Evolutionary conservation across 2,888 invertebrate species (phyloP).

Genomic region (Epinotia nisella): DNA sequence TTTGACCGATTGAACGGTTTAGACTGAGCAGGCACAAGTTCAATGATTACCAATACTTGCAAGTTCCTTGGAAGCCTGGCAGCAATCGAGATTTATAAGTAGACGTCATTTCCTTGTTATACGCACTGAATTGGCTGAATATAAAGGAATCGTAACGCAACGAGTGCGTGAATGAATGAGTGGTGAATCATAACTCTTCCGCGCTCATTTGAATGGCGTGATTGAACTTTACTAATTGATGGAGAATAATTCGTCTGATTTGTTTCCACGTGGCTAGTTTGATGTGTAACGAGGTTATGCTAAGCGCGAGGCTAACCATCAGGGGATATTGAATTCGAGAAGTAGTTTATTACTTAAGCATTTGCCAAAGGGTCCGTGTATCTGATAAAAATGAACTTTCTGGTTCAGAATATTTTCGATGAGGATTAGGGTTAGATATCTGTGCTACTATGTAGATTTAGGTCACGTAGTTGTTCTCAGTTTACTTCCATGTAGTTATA

Average conservation of each 20-base stretch:
- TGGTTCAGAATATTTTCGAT: too few species aligned
- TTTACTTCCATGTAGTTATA: too few species aligned
- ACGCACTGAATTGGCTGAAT: neutral
- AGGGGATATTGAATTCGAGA: neutral
- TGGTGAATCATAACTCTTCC: constrained; percentile 27
- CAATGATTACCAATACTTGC: neutral
- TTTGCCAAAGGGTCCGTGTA: neutral
- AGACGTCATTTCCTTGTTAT: neutral
- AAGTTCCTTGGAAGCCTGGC: neutral
- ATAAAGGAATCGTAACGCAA: neutral
- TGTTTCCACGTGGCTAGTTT: constrained; percentile 7
- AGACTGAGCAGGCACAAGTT: too few species aligned
- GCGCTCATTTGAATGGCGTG: constrained; percentile 20
- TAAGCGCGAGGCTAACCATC: neutral
- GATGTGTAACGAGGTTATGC: neutral
- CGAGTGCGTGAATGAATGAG: constrained; percentile 15
- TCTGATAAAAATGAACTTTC: too few species aligned
- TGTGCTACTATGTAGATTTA: too few species aligned
- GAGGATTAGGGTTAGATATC: too few species aligned
- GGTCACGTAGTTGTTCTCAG: too few species aligned
- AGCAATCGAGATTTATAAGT: constrained; percentile 1
- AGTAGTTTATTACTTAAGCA: too few species aligned
- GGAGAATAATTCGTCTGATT: constrained; percentile 4
- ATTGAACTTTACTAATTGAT: constrained; percentile 14
- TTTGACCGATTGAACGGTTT: too few species aligned